These are phyloP conservation scores for Vespertilio murinus DNA, from an alignment of 2,797 vertebrate species.

Conservation along the genomic window DNA sequence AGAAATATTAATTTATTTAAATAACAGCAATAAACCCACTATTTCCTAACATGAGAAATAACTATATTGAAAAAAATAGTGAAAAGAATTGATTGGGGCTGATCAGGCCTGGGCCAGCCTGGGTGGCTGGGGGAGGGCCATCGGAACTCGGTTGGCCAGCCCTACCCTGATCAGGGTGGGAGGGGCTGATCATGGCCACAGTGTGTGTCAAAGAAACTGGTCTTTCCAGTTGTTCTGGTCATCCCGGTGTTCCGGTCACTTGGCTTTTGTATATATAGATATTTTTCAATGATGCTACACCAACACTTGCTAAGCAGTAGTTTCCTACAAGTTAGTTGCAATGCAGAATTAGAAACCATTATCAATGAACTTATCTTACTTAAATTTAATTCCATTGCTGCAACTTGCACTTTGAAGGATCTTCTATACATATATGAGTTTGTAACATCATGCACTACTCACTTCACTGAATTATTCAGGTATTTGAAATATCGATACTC, in stretches of 20 bases:
- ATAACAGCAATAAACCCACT: not conserved
- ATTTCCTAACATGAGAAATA: not conserved
- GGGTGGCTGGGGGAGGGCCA: too few species aligned
- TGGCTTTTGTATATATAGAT: not conserved
- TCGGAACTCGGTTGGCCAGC: too few species aligned
- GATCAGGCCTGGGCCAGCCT: too few species aligned
- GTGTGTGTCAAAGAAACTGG: too few species aligned
- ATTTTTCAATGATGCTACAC: not conserved
- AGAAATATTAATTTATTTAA: not conserved
- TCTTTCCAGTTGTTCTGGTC: too few species aligned
- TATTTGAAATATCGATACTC: not conserved
- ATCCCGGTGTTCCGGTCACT: too few species aligned
- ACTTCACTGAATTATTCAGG: constrained; percentile 9
- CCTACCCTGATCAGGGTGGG: too few species aligned
- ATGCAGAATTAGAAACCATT: not conserved
- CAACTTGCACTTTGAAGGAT: not conserved
- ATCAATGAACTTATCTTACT: not conserved
- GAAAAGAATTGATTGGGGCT: not conserved
- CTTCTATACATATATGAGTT: not conserved
- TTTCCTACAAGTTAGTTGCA: constrained; percentile 13
- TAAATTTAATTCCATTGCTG: not conserved
- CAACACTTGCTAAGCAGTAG: not conserved
- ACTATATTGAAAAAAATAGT: not conserved
- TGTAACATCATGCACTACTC: not conserved
- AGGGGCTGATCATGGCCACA: too few species aligned